phyloP scores from a whole-genome alignment of 1,140 invertebrate species.

The Drosophila pseudoananassae region DNA sequence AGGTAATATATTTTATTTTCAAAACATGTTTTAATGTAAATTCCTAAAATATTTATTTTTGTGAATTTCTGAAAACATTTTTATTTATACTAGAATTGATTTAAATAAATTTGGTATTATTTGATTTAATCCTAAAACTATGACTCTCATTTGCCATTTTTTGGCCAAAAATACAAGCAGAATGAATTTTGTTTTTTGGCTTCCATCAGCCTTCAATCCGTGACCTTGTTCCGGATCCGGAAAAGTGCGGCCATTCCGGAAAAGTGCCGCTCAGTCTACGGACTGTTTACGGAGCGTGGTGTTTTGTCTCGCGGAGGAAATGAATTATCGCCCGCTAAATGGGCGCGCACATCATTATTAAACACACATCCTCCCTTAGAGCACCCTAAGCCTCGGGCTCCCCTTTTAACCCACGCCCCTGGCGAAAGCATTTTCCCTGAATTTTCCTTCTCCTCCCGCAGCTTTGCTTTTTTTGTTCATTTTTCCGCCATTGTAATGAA shows the following conservation, averaged over 20 bases:
- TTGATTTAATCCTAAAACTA: too few relatives aligned
- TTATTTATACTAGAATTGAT: too few relatives aligned
- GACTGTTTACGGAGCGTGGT: conserved; percentile 41
- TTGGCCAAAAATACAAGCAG: background rate
- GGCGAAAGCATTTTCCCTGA: conserved; percentile 1
- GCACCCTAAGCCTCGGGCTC: conserved; percentile 1
- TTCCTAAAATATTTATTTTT: too few relatives aligned
- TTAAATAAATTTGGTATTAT: too few relatives aligned
- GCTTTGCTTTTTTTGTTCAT: background rate
- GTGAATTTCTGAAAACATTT: too few relatives aligned
- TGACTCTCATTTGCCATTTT: too few relatives aligned
- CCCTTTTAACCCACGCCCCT: background rate
- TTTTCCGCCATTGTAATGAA: conserved; percentile 45
- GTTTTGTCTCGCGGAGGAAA: conserved; percentile 56
- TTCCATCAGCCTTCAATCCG: conserved; percentile 29
- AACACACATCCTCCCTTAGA: background rate
- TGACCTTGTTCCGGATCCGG: conserved; percentile 17
- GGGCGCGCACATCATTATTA: conserved; percentile 62
- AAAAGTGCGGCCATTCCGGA: conserved; percentile 9
- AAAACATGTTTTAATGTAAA: too few relatives aligned
- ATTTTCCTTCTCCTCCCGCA: conserved; percentile 21
- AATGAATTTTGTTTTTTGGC: background rate
- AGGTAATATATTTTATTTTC: too few relatives aligned
- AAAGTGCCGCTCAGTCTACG: conserved; percentile 25
- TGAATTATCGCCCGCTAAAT: conserved; percentile 75